These are phyloP conservation scores for Cladopsammia gracilis DNA, from an alignment of 64 coral and sea anemone species.

Conservation along the genomic window DNA sequence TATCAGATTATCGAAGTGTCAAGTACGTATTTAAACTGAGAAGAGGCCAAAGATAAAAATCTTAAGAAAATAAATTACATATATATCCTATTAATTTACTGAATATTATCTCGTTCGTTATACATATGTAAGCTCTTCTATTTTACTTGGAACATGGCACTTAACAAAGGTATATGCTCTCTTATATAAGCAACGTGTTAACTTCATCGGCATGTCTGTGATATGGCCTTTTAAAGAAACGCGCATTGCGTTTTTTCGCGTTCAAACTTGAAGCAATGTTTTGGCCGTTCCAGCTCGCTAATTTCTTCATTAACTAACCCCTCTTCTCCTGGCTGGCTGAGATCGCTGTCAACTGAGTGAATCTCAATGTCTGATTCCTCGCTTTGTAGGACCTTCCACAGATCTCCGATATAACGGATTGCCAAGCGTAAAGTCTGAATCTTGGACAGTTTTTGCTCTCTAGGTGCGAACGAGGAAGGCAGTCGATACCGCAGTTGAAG, in stretches of 20 bases:
- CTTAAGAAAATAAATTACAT: neutral
- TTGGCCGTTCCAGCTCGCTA: neutral
- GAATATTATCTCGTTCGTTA: neutral
- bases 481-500: constrained; percentile 84
- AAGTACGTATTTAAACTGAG: too few relatives aligned
- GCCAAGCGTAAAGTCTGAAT: constrained; percentile 94
- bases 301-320: neutral
- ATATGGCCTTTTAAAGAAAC: neutral
- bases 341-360: neutral
- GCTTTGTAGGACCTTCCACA: constrained; percentile 72
- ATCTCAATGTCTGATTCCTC: neutral
- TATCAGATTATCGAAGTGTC: too few relatives aligned
- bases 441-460: constrained; percentile 95
- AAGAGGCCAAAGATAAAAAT: neutral
- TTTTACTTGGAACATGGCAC: neutral
- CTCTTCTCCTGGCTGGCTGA: neutral
- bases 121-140: neutral
- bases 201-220: neutral
- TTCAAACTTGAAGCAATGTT: neutral
- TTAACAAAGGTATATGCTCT: neutral
- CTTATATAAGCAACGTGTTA: neutral
- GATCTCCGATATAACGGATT: constrained; percentile 86
- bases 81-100: neutral
- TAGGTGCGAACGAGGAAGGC: constrained; percentile 79
- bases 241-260: neutral